Evolutionary conservation across 2,888 invertebrate species (phyloP).

Genomic region (Linhomoeus sp.): DNA sequence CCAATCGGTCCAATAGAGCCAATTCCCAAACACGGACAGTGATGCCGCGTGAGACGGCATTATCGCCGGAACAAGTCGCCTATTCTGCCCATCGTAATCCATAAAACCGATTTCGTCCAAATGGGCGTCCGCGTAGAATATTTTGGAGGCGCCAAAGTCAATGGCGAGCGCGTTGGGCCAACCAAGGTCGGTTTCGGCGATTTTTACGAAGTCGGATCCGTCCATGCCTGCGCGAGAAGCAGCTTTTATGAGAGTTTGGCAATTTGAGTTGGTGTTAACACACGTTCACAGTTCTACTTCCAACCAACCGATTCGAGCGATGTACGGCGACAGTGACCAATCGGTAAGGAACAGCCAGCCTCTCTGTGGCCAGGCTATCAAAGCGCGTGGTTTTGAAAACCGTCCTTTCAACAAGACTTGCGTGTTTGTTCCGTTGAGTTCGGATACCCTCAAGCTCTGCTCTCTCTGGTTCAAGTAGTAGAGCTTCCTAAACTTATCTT

Average conservation of each 20-base stretch:
- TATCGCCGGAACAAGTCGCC: conserved; percentile 36
- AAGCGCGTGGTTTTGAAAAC: conserved; percentile 76
- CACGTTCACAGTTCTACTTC: too few relatives aligned
- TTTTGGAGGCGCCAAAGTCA: conserved; percentile 78
- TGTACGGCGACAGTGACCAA: conserved; percentile 69
- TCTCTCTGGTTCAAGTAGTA: conserved; percentile 93
- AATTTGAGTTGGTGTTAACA: too few relatives aligned
- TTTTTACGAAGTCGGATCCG: conserved; percentile 49
- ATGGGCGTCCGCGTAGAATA: conserved; percentile 96
- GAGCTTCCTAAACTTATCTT: conserved; percentile 44
- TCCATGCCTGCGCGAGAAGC: background rate
- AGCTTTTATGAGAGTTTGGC: too few relatives aligned
- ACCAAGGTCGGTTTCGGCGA: conserved; percentile 79
- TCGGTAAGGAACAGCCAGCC: conserved; percentile 67
- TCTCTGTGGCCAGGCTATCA: conserved; percentile 71
- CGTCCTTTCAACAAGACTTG: conserved; percentile 51
- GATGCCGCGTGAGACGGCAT: conserved; percentile 36
- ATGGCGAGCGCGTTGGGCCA: conserved; percentile 97
- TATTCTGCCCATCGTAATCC: conserved; percentile 70
- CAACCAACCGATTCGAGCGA: conserved; percentile 67
- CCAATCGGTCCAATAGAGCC: conserved; percentile 90
- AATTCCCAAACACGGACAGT: conserved; percentile 74
- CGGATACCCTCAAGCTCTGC: conserved; percentile 79
- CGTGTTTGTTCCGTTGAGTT: conserved; percentile 70
- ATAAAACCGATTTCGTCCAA: conserved; percentile 72